phyloP scores from a whole-genome alignment of 2,113 vertebrate species.

The Eidolon helvum region DNA sequence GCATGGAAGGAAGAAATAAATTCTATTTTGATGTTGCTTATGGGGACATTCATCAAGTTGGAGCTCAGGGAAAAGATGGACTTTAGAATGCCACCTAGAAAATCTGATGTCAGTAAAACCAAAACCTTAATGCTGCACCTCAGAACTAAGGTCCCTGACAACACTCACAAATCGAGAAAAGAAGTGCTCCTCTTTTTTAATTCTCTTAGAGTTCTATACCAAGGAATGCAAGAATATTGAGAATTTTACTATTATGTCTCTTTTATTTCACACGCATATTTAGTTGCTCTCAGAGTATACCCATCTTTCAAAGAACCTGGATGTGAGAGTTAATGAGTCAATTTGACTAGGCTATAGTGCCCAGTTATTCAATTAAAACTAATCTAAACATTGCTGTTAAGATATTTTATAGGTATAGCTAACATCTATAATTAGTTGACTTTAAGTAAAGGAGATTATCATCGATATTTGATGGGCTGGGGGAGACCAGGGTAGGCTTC shows the following conservation, averaged over 20 bases:
- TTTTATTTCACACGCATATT: neutral
- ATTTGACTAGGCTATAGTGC: neutral
- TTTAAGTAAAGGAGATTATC: neutral
- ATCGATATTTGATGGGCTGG: neutral
- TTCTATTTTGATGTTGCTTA: neutral
- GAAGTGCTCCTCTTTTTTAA: neutral
- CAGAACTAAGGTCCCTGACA: neutral
- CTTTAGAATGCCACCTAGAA: neutral
- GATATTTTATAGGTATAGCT: neutral
- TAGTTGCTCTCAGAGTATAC: neutral
- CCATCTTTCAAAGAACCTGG: neutral
- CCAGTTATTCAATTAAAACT: neutral
- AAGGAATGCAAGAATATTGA: neutral
- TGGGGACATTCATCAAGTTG: neutral
- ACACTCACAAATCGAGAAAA: neutral
- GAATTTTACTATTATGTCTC: neutral
- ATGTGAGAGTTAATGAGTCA: neutral
- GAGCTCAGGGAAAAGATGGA: neutral
- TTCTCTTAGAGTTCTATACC: neutral
- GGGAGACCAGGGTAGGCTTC: neutral
- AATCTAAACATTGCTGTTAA: neutral
- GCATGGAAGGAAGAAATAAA: neutral
- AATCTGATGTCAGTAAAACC: neutral
- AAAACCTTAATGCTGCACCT: neutral
- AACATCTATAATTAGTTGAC: neutral